Conservation (phyloP, 2,888 invertebrate species). For the Darwinula stevensoni region DNA sequence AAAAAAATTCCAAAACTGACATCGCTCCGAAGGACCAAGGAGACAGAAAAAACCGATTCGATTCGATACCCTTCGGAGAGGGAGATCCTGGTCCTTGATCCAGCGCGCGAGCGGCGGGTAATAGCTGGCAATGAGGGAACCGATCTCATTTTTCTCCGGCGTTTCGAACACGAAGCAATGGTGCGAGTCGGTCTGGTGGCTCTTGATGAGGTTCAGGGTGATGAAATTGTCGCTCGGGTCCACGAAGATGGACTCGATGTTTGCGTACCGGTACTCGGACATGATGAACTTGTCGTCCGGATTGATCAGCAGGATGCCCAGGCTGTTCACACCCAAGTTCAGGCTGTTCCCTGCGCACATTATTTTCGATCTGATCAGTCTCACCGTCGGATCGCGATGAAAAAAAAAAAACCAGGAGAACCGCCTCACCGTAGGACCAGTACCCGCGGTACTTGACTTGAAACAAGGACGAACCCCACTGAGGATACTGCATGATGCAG, state of each 20-base stretch:
- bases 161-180: conserved; percentile 84
- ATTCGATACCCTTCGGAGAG: conserved; percentile 7
- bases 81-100: conserved; percentile 10
- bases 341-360: conserved; percentile 19
- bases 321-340: conserved; percentile 59
- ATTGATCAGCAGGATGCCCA: conserved; percentile 66
- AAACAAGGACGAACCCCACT: conserved; percentile 61
- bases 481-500: conserved; percentile 84
- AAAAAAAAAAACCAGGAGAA: not conserved
- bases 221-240: conserved; percentile 78
- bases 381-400: no score
- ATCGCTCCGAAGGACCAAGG: not conserved
- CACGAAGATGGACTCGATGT: conserved; percentile 64
- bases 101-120: conserved; percentile 41
- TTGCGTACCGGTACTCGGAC: conserved; percentile 63
- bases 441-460: conserved; percentile 74
- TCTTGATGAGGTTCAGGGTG: conserved; percentile 53
- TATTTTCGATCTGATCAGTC: no score
- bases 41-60: not conserved
- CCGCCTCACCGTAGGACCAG: conserved; percentile 48
- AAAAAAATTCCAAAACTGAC: no score
- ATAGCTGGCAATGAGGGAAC: conserved; percentile 68
- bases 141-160: conserved; percentile 61
- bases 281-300: conserved; percentile 71
- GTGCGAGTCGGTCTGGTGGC: conserved; percentile 16